Conservation (phyloP, 64 coral and sea anemone genomes). For the Cladopsammia gracilis region DNA sequence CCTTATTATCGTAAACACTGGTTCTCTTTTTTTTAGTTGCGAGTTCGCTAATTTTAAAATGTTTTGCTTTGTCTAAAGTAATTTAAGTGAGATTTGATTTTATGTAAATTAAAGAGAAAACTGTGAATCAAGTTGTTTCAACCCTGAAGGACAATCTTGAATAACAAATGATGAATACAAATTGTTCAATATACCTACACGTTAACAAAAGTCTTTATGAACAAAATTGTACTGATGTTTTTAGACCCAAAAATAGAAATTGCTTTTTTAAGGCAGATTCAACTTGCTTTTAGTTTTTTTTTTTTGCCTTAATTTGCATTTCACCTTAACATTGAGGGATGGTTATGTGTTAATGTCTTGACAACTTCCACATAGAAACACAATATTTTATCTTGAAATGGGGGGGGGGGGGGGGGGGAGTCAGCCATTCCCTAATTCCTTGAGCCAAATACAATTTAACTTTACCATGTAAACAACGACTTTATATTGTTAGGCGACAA, state of each 20-base stretch:
- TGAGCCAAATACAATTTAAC: background rate
- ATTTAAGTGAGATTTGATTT: background rate
- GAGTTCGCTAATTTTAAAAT: too few species aligned
- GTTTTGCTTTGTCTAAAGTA: background rate
- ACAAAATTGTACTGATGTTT: background rate
- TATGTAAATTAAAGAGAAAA: background rate
- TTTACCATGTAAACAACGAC: constrained; percentile 20
- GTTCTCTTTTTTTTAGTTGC: too few species aligned
- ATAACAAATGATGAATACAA: too few species aligned
- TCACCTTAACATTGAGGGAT: background rate
- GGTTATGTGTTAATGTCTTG: background rate
- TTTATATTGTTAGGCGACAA: background rate
- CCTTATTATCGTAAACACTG: too few species aligned
- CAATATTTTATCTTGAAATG: background rate
- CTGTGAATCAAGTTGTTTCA: background rate
- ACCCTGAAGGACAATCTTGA: too few species aligned
- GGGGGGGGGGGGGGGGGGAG: background rate
- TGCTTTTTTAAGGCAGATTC: too few species aligned
- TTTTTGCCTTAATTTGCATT: too few species aligned
- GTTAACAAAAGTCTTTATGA: background rate
- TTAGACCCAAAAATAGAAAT: too few species aligned
- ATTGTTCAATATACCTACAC: background rate
- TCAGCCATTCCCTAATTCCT: background rate
- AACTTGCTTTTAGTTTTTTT: too few species aligned
- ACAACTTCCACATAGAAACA: background rate